These are phyloP conservation scores for Pandemis corylana DNA, from an alignment of 2,888 invertebrate species.

Conservation along the genomic window DNA sequence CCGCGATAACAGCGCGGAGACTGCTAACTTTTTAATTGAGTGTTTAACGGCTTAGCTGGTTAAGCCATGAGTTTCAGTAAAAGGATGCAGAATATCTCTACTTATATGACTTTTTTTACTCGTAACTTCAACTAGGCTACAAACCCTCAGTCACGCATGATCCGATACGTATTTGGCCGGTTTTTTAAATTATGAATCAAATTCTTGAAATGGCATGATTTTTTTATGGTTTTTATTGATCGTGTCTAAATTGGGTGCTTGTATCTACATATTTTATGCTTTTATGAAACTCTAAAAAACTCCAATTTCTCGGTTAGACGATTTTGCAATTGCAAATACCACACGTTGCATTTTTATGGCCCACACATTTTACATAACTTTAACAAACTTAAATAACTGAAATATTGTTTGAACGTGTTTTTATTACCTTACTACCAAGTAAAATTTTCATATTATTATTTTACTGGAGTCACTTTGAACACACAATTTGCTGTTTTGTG, in stretches of 20 bases:
- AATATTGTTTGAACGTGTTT: background rate
- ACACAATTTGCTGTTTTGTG: too few species aligned
- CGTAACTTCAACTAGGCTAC: too few species aligned
- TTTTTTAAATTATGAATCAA: too few species aligned
- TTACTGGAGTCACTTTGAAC: too few species aligned
- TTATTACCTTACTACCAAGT: background rate
- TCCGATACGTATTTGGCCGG: too few species aligned
- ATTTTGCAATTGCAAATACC: slow-evolving; percentile 6
- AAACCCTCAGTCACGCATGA: too few species aligned
- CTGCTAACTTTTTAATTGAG: slow-evolving; percentile 66
- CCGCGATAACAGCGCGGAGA: slow-evolving; percentile 25
- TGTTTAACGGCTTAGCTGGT: slow-evolving; percentile 36
- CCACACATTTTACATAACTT: background rate
- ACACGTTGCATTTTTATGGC: slow-evolving; percentile 33
- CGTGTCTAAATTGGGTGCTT: too few species aligned
- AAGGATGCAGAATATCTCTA: background rate
- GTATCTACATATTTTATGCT: background rate
- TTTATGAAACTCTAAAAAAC: background rate
- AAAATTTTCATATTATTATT: background rate
- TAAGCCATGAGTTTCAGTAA: background rate
- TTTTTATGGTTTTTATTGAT: too few species aligned
- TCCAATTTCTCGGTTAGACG: background rate
- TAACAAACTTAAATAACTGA: slow-evolving; percentile 14
- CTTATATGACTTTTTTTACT: background rate
- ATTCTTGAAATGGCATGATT: too few species aligned